Evolutionary conservation across 2,797 vertebrate genomes (phyloP), one percentile per base, ranked within the genome.

Genomic region (Paguma larvata): DNA sequence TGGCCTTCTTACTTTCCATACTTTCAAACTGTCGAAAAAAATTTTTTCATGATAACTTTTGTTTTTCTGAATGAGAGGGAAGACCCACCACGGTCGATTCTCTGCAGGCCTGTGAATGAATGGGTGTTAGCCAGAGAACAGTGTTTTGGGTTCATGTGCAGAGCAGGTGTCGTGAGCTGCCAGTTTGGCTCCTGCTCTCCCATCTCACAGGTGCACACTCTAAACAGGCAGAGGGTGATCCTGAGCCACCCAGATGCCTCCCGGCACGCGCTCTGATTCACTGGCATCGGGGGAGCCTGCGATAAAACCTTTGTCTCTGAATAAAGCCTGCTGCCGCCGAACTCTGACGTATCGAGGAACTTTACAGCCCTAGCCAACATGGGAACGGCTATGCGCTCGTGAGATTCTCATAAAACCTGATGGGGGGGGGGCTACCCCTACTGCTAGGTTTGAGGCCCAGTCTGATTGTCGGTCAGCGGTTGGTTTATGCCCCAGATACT

Each of bases 201-300:
- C 5, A 1, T 32, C 12, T 32, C 18, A 12, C 14, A 34, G 89
- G 46, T 2, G 30, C 34, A 44, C 6, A 14, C 62, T 62, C 89
- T 38, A 25, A 16, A 7, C 6, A 12, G 46, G 6, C 5, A 21
- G 38, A 63, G 30, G n/a, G 12, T 5, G 0, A 41, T 30, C 13
- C 46, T 0, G 0, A 41, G 44, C 1, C 10, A 32, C 30, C 46
- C 23, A 10, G 67, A 18, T 19, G 51, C 41, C 34, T 16, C 3
- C 30, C 13, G 30, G 38, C 12, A 32, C 6, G 19, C 11, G 0
- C 0, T 0, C 32, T 1, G 25, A 1, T 30, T 21, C 6, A 3
- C 70, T 4, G 2, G 7, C 12, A 14, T 46, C 83, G 72, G 13
- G 34, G 8, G 44, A 67, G 9, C 41, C 21, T 73, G 0, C 25